Base-by-base conservation (phyloP, 2,797 vertebrate genomes). In the Rhinichthys osculus region DNA sequence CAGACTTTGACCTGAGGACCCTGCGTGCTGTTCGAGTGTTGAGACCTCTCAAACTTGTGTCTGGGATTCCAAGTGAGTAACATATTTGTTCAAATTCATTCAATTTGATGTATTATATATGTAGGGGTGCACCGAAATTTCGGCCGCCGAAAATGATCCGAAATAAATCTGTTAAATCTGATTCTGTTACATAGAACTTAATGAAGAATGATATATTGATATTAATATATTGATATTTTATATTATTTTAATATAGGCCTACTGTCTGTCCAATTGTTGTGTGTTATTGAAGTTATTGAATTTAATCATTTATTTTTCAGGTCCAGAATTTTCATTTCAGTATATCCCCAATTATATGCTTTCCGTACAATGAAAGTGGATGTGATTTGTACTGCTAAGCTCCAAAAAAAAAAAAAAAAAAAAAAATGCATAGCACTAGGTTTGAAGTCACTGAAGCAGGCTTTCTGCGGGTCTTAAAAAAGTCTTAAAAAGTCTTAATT, bases 21-120 rank as follows among this genome's bases (percentile, higher is more conserved):
- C 95, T 98, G 91, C 95, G 98, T 89, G 98, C 98, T 10, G 98
- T 98, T 80, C 95, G 97, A 30, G 98, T 98, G 57, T 94, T 99
- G 78, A 94, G 97, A 90, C 98, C 97, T 17, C 96, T 98, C 89
- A 98, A 98, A 92, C 95, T 99, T 93, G 98, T 98, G 89, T 98
- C 97, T 54, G 98, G 97, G 92, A 98, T 99, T 94, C 98, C 97
- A 93, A 99, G 97, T 98, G 93, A 94, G 96, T 96, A 38, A 78
- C 47, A 54, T 35, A 38, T 52, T 77, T 66, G 64, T 33, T 66
- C 14, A 6, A 33, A 33, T 33, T 17, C 7, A 30, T 66, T 33
- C 7, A 17, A 66, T 66, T 19, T 54, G 19, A 54, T 21, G 19
- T 54, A 7, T 54, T 21, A 54, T 50, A 54, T 17, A 5, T 50